These are phyloP conservation scores for Neopipo cinnamomea DNA, from an alignment of 2,113 vertebrate genomes.

Conservation along the genomic window DNA sequence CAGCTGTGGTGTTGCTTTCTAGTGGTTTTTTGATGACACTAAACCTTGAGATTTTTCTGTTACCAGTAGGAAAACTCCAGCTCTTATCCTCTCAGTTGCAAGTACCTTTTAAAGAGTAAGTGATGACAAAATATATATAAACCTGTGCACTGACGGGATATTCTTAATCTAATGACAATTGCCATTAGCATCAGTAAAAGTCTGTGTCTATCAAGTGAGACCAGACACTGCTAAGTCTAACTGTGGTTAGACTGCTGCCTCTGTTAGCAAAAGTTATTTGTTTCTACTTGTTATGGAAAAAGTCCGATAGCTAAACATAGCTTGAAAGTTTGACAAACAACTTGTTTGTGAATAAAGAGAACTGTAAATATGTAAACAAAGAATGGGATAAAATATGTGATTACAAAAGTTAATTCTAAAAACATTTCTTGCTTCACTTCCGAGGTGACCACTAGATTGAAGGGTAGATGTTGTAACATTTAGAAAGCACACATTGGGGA, in stretches of 20 bases:
- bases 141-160: neutral
- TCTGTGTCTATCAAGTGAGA: neutral
- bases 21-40: conserved; percentile 9
- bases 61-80: neutral
- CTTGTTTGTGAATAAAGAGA: neutral
- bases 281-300: neutral
- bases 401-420: neutral
- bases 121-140: neutral
- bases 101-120: neutral
- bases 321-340: neutral
- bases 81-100: neutral
- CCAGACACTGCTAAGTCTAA: neutral
- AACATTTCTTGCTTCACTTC: neutral
- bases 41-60: neutral
- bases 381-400: neutral
- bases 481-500: conserved; percentile 2
- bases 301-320: neutral
- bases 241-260: neutral
- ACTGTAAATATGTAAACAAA: neutral
- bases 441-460: conserved; percentile 52
- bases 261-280: neutral
- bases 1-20: conserved; percentile 21
- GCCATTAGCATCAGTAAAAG: neutral
- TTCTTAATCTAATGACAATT: neutral
- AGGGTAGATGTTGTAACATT: conserved; percentile 30